phyloP scores from a whole-genome alignment of 23 tunicate genomes.

The Halocynthia roretzi region DNA sequence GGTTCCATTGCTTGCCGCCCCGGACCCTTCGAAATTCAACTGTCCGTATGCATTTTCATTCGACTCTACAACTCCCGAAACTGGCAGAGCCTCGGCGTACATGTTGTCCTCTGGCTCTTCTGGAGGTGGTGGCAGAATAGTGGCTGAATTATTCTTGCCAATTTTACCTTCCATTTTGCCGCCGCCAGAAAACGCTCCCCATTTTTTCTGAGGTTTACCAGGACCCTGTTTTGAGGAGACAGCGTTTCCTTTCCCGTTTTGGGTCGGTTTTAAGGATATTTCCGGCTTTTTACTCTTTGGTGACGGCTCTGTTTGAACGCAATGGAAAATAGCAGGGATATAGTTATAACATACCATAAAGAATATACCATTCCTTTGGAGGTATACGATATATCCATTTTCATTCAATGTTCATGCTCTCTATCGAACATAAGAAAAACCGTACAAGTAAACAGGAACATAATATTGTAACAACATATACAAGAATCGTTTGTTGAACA shows the following conservation, averaged over 20 bases:
- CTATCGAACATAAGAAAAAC: no score
- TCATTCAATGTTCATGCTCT: no score
- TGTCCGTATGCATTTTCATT: constrained; percentile 11
- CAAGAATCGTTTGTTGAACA: no score
- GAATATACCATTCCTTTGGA: no score
- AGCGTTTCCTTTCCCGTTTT: background rate
- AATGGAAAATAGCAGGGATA: no score
- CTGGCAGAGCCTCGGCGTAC: constrained; percentile 6
- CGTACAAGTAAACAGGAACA: no score
- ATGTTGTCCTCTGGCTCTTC: background rate
- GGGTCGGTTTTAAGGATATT: background rate
- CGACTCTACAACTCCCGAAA: background rate
- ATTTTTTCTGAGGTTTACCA: constrained; percentile 16
- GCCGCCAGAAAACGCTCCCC: background rate
- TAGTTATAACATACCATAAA: no score
- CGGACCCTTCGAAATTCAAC: constrained; percentile 13
- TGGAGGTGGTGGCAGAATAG: background rate
- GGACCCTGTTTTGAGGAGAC: background rate
- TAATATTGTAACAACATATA: no score
- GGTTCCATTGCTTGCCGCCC: background rate
- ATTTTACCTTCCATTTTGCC: background rate
- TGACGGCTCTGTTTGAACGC: background rate
- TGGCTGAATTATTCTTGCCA: background rate
- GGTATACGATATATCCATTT: no score
- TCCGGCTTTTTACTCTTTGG: constrained; percentile 2